Base-by-base conservation (phyloP, 2,113 vertebrate species). In the Heterochromis multidens region DNA sequence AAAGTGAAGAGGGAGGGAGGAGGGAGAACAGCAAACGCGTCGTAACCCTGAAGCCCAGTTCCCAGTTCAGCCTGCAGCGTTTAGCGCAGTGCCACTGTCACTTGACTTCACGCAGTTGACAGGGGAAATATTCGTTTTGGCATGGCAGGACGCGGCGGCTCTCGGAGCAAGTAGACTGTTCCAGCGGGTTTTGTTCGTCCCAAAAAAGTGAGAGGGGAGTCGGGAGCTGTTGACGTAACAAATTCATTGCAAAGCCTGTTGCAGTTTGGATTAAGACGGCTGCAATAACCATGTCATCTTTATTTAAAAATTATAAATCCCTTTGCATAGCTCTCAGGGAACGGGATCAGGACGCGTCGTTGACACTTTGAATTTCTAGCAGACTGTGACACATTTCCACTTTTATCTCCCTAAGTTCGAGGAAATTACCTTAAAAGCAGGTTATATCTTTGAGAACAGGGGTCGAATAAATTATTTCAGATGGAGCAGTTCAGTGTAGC, bases 231-330 rank as follows among this genome's bases (percentile, higher is more conserved):
- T 93, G 94, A 95, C 91, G 90, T 94, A 87, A 90, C 76, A 56
- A 74, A 43, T 63, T 57, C 13, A 52, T 58, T 56, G 29, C 81
- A 79, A 85, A 91, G 72, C 87, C 85, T 80, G 89, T 76, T 93
- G 87, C 88, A 85, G 78, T 87, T 87, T 85, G 89, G 84, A 93
- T 92, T 89, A 92, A 72, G 87, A 89, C 19, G 52, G 70, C 74
- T 37, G 82, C 80, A 86, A 92, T 91, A 89, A 92, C 87, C 76
- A 79, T 43, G 56, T 78, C 59, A 70, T 92, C 85, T 93, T 87
- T 91, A 94, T 89, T 76, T 87, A 89, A 92, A 86, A 92, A 91
- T 85, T 77, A 82, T 81, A 92, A 89, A 89, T 86, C 91, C 88
- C 61, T 59, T 49, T 49, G 52, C 33, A 76, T 14, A 12, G 37